Conservation (phyloP, 2,113 vertebrate species). For the Oenanthe oenanthe region DNA sequence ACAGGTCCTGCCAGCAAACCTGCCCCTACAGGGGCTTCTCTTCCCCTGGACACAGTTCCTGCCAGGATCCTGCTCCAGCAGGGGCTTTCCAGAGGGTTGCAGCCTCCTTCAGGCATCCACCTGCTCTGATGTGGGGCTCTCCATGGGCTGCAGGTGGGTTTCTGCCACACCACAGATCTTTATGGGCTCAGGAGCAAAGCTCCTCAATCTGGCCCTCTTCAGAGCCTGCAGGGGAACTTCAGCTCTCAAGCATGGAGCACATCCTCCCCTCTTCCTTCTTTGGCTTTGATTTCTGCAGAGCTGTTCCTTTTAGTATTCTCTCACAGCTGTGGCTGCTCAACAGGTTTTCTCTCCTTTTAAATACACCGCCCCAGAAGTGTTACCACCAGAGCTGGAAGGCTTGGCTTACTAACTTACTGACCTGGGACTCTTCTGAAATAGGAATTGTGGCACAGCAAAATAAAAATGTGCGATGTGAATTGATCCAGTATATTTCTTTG, state of each 20-base stretch:
- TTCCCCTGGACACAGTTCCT: neutral
- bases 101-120: neutral
- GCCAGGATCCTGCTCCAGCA: neutral
- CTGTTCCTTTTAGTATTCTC: neutral
- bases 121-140: neutral
- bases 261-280: neutral
- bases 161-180: neutral
- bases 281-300: neutral
- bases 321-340: neutral
- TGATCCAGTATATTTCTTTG: neutral
- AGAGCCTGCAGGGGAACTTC: neutral
- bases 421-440: neutral
- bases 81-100: neutral
- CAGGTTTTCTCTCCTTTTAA: neutral
- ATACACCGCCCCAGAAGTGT: accelerated
- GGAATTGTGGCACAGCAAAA: neutral
- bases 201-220: too few species aligned
- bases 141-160: neutral
- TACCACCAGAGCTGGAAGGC: accelerated
- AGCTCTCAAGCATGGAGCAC: accelerated
- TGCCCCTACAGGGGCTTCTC: neutral
- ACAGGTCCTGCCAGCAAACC: neutral
- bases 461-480: neutral
- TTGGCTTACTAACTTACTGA: neutral
- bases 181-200: neutral